Evolutionary conservation across 1,140 invertebrate genomes (phyloP).

Genomic region (Acromyrmex echinatior): DNA sequence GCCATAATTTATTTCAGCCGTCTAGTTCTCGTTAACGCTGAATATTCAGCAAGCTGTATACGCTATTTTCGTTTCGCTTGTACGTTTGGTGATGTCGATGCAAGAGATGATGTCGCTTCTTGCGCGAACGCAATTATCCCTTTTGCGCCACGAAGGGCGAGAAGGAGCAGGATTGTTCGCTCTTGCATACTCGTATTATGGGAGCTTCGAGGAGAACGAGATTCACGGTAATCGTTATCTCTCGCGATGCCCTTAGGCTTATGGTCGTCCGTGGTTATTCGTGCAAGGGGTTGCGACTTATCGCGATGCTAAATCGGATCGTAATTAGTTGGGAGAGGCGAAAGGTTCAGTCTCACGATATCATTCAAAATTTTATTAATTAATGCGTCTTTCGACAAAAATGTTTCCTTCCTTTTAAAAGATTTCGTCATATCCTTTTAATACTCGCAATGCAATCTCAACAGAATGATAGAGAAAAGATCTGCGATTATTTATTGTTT

Average conservation of each 20-base stretch:
- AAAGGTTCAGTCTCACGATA: constrained; percentile 67
- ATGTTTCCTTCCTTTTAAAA: constrained; percentile 19
- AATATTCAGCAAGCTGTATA: background rate
- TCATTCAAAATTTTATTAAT: constrained; percentile 79
- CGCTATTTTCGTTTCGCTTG: background rate
- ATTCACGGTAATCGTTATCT: constrained; percentile 66
- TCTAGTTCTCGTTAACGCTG: constrained; percentile 8
- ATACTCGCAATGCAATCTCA: constrained; percentile 39
- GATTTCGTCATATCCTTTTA: background rate
- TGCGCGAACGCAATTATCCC: background rate
- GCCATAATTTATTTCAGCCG: background rate
- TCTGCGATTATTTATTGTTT: background rate
- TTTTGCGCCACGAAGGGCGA: background rate
- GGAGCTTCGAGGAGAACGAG: constrained; percentile 22
- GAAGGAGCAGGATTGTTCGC: background rate
- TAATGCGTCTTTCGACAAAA: constrained; percentile 67
- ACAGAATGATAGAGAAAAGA: background rate
- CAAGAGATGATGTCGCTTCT: background rate
- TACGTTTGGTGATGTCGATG: background rate
- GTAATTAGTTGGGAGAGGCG: constrained; percentile 74
- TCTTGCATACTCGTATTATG: background rate
- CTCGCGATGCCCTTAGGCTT: constrained; percentile 40
- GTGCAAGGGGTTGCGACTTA: constrained; percentile 73
- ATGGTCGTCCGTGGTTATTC: constrained; percentile 64
- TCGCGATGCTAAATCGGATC: constrained; percentile 74